Evolutionary conservation across 1,140 invertebrate genomes (phyloP).

Genomic region (Eupeodes corollae): DNA sequence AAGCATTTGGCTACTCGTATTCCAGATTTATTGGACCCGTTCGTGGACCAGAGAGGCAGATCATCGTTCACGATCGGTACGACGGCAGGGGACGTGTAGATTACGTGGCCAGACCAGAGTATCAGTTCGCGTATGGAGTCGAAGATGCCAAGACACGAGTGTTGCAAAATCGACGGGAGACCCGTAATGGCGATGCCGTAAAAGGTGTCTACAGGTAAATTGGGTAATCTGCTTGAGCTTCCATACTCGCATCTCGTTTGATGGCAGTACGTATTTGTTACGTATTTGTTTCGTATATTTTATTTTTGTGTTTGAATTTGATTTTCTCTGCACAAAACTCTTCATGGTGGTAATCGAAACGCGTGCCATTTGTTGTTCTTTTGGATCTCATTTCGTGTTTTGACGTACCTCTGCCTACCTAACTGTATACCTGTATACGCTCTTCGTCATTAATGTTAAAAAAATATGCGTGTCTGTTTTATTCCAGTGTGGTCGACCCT

Average conservation of each 20-base stretch:
- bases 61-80: conserved; percentile 42
- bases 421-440: too few relatives aligned
- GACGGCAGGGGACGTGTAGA: conserved; percentile 43
- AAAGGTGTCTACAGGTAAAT: conserved; percentile 52
- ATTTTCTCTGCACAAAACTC: background rate
- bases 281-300: too few relatives aligned
- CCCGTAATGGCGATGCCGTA: conserved; percentile 54
- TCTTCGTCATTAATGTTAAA: background rate
- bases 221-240: background rate
- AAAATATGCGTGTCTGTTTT: background rate
- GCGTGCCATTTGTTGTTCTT: too few relatives aligned
- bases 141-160: conserved; percentile 57
- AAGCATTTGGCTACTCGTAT: conserved; percentile 48
- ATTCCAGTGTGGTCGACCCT: conserved; percentile 38
- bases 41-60: conserved; percentile 44
- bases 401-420: background rate
- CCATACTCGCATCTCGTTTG: too few relatives aligned
- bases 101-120: conserved; percentile 55
- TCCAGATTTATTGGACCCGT: conserved; percentile 54
- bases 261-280: too few relatives aligned
- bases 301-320: too few relatives aligned
- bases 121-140: conserved; percentile 56
- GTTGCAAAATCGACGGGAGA: conserved; percentile 55
- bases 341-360: too few relatives aligned
- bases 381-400: too few relatives aligned